Conservation (phyloP, 1,140 invertebrate species). For the Portunus trituberculatus region DNA sequence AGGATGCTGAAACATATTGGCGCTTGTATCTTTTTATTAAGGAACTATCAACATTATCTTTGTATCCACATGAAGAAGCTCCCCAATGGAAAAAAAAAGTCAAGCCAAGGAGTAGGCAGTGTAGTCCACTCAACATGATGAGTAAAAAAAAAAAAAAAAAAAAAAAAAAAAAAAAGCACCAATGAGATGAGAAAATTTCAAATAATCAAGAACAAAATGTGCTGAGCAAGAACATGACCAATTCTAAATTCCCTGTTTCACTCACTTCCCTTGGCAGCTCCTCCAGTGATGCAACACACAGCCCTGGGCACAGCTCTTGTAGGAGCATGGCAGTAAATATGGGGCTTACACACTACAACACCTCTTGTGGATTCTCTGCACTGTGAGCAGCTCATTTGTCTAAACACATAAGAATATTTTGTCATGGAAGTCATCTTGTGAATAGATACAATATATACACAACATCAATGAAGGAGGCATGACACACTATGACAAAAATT, state of each 20-base stretch:
- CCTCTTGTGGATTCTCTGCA: too few relatives aligned
- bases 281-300: not conserved
- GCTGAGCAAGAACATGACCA: not conserved
- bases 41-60: slow-evolving; percentile 23
- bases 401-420: too few relatives aligned
- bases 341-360: not conserved
- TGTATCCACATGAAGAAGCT: slow-evolving; percentile 11
- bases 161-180: not conserved
- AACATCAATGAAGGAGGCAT: too few relatives aligned
- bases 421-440: too few relatives aligned
- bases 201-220: not conserved
- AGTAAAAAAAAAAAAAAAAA: not conserved
- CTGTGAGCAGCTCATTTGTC: too few relatives aligned
- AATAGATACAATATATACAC: too few relatives aligned
- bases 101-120: not conserved
- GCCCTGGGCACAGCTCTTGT: not conserved
- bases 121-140: not conserved
- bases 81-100: not conserved
- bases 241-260: not conserved
- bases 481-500: too few relatives aligned
- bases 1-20: not conserved
- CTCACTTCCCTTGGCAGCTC: not conserved
- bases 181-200: not conserved
- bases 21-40: slow-evolving; percentile 10
- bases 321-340: not conserved